phyloP scores from a whole-genome alignment of 2,888 invertebrate genomes.

The Lamproptera curius region DNA sequence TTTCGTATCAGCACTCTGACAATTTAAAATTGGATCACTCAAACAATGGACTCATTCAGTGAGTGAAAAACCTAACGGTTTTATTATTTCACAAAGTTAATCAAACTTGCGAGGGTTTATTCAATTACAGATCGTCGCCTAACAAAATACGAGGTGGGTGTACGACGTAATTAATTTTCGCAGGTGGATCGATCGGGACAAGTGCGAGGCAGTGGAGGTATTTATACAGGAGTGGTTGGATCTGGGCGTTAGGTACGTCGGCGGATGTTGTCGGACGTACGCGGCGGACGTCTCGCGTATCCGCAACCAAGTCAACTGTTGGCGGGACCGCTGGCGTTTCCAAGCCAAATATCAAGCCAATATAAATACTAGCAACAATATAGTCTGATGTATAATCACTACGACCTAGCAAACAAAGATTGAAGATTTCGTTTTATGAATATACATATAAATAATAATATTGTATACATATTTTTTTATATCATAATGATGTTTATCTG shows the following conservation, averaged over 20 bases:
- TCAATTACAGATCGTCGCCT: too few species aligned
- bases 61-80: too few species aligned
- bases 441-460: not conserved
- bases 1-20: too few species aligned
- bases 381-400: constrained; percentile 8
- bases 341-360: constrained; percentile 40
- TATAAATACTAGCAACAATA: constrained; percentile 17
- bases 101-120: too few species aligned
- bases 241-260: constrained; percentile 89
- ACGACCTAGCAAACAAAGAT: not conserved
- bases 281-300: constrained; percentile 89
- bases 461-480: not conserved
- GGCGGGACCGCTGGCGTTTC: constrained; percentile 66
- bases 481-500: not conserved
- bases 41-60: too few species aligned
- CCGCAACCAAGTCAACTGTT: constrained; percentile 78
- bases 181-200: constrained; percentile 85
- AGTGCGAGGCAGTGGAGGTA: constrained; percentile 83
- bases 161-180: constrained; percentile 28
- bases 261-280: constrained; percentile 94
- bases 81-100: too few species aligned
- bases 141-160: too few species aligned
- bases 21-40: not conserved
- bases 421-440: not conserved
- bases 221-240: constrained; percentile 89